Base-by-base conservation (phyloP, 2,797 vertebrate species). In the Enteromius radiatus region DNA sequence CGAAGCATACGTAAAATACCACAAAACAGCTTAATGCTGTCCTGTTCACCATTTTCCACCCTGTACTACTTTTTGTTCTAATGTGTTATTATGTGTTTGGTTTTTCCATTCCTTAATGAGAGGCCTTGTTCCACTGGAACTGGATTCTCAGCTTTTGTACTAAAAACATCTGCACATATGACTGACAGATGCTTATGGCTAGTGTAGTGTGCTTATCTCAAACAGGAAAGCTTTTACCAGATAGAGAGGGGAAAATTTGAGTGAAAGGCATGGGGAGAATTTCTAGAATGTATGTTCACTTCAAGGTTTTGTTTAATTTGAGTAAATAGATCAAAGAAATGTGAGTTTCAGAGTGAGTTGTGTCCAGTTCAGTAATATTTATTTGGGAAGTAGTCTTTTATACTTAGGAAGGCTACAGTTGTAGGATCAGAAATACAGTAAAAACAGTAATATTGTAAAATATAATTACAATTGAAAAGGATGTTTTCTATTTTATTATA, bases 41-140 rank as follows among this genome's bases (percentile, higher is more conserved):
- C 67, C n/a, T 31, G 54, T 33, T 59, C 45, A 65, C 23, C 28
- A 73, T 87, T 86, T 87, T 86, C 82, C 79, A 69, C 67, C 75
- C 74, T 69, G 11, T 65, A 71, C 84, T 84, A 65, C 78, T 76
- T 83, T 80, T 77, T 82, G 77, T 83, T 86, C 78, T 79, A 67
- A 80, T 80, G 75, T 82, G 83, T 83, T 85, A 79, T 85, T 78
- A 85, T 28, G 54, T 87, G 86, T 5, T 84, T 54, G 26, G 43
- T 36, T 63, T 87, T 84, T 84, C 78, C 88, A 84, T 68, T 85
- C 38, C 56, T 70, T 79, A 78, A 80, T 73, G 54, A 87, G 73
- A 77, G 77, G 38, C 61, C 69, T 84, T 76, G 47, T 71, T 54
- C 69, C 26, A 49, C 75, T 76, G 23, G 67, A 83, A 86, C 70